Evolutionary conservation across 2,113 vertebrate species (phyloP).

Genomic region (Collichthys lucidus): DNA sequence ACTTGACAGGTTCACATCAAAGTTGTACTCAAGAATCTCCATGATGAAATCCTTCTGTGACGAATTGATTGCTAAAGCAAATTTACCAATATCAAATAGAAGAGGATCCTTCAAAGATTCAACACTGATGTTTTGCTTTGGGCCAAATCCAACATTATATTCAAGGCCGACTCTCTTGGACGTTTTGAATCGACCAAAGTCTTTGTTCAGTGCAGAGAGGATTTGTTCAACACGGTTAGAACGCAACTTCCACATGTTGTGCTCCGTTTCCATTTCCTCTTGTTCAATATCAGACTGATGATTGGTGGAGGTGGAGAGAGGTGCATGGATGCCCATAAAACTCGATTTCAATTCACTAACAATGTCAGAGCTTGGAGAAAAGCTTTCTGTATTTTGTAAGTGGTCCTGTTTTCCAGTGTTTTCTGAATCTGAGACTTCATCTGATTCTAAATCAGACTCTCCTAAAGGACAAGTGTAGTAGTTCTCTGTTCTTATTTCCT

Average conservation of each 20-base stretch:
- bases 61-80: conserved; percentile 42
- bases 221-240: conserved; percentile 39
- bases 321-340: no score
- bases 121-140: conserved; percentile 29
- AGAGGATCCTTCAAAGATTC: not conserved
- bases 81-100: conserved; percentile 39
- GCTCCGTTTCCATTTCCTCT: not conserved
- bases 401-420: no score
- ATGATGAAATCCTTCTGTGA: conserved; percentile 50
- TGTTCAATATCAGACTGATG: no score
- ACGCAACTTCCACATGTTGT: conserved; percentile 45
- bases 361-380: no score
- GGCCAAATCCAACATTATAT: conserved; percentile 48
- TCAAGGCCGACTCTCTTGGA: conserved; percentile 3
- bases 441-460: not conserved
- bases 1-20: conserved; percentile 21
- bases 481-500: no score
- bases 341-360: no score
- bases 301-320: no score
- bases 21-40: conserved; percentile 59
- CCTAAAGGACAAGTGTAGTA: not conserved
- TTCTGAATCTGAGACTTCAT: no score
- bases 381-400: not conserved
- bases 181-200: not conserved
- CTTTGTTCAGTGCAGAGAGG: not conserved